Conservation (phyloP, 2,113 vertebrate genomes). For the Prionailurus bengalensis region DNA sequence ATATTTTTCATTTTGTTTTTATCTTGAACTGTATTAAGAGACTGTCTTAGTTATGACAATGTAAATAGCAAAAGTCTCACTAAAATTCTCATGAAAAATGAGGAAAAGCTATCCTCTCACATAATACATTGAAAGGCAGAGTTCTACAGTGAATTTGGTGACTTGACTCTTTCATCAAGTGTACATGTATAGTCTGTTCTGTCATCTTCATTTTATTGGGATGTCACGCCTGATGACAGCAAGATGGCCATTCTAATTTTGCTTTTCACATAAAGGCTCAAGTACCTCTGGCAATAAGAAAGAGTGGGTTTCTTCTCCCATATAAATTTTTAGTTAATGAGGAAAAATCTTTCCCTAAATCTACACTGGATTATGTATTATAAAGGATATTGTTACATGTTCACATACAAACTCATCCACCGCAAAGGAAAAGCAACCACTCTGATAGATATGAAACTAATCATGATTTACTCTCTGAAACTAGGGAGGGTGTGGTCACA, state of each 20-base stretch:
- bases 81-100: background rate
- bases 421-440: background rate
- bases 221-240: background rate
- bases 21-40: background rate
- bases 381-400: background rate
- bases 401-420: background rate
- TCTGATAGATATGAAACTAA: background rate
- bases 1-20: background rate
- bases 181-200: background rate
- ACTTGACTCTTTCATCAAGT: background rate
- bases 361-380: background rate
- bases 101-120: background rate
- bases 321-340: background rate
- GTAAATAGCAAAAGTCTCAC: background rate
- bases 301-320: background rate
- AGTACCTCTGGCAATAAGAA: background rate
- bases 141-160: background rate
- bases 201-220: background rate
- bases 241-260: background rate
- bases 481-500: background rate
- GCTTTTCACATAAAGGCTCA: background rate
- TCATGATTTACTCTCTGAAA: background rate
- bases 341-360: background rate
- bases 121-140: background rate
- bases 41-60: background rate